phyloP scores from a whole-genome alignment of 2,888 invertebrate genomes.

The Morpho helenor region DNA sequence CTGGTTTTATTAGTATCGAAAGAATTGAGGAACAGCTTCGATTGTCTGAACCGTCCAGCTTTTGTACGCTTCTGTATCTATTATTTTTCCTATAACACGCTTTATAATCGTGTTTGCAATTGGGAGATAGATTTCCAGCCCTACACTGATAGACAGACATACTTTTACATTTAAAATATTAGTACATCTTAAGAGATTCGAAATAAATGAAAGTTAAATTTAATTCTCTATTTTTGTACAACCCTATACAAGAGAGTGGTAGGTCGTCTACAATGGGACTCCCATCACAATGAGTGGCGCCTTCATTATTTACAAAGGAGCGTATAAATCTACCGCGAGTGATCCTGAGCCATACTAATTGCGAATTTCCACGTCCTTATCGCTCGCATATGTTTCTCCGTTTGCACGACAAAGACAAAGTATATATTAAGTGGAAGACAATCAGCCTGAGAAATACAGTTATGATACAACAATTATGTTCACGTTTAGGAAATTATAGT shows the following conservation, averaged over 20 bases:
- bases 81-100: no score
- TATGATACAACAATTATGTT: constrained; percentile 16
- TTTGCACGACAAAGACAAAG: constrained; percentile 13
- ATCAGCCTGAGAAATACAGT: constrained; percentile 19
- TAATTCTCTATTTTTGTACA: constrained; percentile 29
- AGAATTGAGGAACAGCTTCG: no score
- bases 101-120: no score
- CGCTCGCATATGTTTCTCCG: constrained; percentile 2
- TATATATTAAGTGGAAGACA: constrained; percentile 22
- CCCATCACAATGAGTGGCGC: constrained; percentile 74
- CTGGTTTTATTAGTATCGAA: no score
- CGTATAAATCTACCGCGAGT: constrained; percentile 66
- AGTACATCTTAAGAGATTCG: not conserved
- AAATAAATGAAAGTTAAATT: constrained; percentile 14
- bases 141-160: no score
- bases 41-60: no score
- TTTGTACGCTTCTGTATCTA: no score
- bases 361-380: constrained; percentile 27
- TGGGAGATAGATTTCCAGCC: no score
- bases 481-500: constrained; percentile 16
- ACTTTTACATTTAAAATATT: no score
- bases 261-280: constrained; percentile 64
- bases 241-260: constrained; percentile 57
- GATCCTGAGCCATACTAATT: constrained; percentile 52
- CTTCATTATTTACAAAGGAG: constrained; percentile 75